Conservation (phyloP, 2,797 vertebrate genomes). For the Mallotus villosus region DNA sequence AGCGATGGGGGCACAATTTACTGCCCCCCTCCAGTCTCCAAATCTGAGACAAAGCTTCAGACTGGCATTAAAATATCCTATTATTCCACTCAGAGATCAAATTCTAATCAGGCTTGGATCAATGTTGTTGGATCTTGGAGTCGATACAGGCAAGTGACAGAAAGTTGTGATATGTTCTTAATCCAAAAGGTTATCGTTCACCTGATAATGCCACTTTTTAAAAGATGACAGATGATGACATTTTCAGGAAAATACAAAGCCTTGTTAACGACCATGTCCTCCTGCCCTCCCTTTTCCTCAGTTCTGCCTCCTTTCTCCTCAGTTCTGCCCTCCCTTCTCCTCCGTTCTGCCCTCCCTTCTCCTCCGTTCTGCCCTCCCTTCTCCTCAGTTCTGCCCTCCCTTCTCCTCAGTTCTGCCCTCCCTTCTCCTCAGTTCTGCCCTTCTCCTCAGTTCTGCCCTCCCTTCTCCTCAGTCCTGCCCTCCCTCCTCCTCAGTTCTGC, state of each 20-base stretch:
- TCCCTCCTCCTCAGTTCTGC: background rate
- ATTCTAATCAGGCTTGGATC: background rate
- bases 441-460: no score
- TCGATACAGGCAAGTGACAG: constrained; percentile 6
- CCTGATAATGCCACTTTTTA: background rate
- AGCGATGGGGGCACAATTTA: background rate
- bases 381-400: background rate
- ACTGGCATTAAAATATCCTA: no score
- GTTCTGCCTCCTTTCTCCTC: background rate
- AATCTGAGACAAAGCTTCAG: background rate
- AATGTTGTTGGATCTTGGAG: background rate
- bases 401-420: background rate
- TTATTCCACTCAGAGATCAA: background rate
- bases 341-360: background rate
- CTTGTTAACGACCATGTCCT: background rate
- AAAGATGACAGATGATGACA: background rate
- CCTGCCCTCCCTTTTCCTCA: background rate
- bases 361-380: no score
- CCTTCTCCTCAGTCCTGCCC: background rate
- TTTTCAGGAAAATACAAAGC: constrained; percentile 7
- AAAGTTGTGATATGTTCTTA: background rate
- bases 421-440: background rate
- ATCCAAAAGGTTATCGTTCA: constrained; percentile 1
- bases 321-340: background rate
- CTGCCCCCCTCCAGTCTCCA: background rate